phyloP scores from a whole-genome alignment of 2,797 vertebrate species.

The Pseudochirops cupreus region DNA sequence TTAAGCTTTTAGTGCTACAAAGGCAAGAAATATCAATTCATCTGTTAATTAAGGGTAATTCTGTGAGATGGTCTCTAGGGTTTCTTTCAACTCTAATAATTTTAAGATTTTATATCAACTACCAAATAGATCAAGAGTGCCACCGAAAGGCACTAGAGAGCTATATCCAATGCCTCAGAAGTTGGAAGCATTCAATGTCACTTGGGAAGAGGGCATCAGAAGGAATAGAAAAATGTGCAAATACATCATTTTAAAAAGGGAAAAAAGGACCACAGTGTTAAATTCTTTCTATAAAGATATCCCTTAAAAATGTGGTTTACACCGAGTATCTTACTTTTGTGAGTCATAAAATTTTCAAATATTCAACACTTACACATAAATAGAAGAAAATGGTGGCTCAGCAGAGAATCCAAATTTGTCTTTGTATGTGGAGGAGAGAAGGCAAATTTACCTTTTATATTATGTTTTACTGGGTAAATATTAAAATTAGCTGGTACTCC shows the following conservation, averaged over 20 bases:
- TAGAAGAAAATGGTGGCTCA: background rate
- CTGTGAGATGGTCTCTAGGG: constrained; percentile 20
- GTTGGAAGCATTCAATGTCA: background rate
- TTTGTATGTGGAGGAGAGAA: background rate
- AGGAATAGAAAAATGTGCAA: background rate
- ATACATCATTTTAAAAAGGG: background rate
- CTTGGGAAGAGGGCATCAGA: background rate
- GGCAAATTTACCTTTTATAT: constrained; percentile 7
- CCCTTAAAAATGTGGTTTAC: background rate
- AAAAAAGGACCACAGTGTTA: background rate
- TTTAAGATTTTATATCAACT: constrained; percentile 42
- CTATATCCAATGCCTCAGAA: constrained; percentile 1
- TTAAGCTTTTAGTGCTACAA: constrained; percentile 17
- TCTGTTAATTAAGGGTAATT: constrained; percentile 29
- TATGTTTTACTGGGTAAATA: background rate
- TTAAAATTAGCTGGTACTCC: constrained; percentile 27
- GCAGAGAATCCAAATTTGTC: constrained; percentile 4
- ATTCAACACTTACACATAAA: background rate
- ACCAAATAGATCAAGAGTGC: constrained; percentile 40
- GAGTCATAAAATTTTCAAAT: constrained; percentile 24
- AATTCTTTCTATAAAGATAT: background rate
- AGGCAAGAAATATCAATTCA: constrained; percentile 46
- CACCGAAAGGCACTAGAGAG: background rate
- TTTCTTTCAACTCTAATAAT: constrained; percentile 21
- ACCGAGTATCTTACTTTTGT: background rate